Evolutionary conservation across 2,113 vertebrate genomes (phyloP), one percentile per base, ranked within the genome.

Genomic region (Sander lucioperca): DNA sequence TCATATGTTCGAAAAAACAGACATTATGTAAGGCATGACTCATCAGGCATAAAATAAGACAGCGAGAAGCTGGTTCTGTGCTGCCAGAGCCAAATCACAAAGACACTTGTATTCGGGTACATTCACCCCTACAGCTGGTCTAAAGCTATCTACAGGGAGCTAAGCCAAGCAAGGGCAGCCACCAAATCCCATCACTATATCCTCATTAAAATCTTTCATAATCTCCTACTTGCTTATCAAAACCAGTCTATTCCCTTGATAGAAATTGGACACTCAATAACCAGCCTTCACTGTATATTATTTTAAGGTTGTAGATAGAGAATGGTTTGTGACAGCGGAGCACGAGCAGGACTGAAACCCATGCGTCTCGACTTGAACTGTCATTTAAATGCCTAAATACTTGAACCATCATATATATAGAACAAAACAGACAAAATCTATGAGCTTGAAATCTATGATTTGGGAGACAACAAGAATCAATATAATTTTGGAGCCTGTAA

Each of bases 21-120:
- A 84, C 88, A 91, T 93, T 86, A 94, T 91, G 64, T 91, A 93
- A 94, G 83, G 86, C 66, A 75, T 93, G 94, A 94, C 87, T 94
- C 93, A 94, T 79, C 72, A 59, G 65, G 78, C 79, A 89, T 88
- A 88, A 88, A 90, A 88, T 80, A 84, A 83, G 81, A 83, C 62
- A 64, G 88, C 21, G 27, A 84, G 70, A 81, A 85, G 80, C 59
- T 70, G 21, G 59, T 86, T 71, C 72, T 80, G 57, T 36, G 64
- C 77, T 83, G 53, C 45, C 81, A 74, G 71, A 89, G 73, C 66
- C 57, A 83, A 90, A 91, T 85, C 77, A 78, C 12, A 48, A 84
- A 18, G 14, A 21, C 67, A 23, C 71, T 67, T 50, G 36, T 74
- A 45, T 53, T 67, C 16, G 59, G 47, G 83, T 80, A 74, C 68